phyloP scores from a whole-genome alignment of 2,113 vertebrate genomes.

The Sus scrofa region T2T-Sscrofa CM000827.6:62496001-62496500 shows the following conservation, averaged over 20 bases:
- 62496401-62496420: not conserved
- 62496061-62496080: conserved; percentile 2
- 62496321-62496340: not conserved
- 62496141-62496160: not conserved
- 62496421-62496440: not conserved
- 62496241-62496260: not conserved
- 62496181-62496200: not conserved
- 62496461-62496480: not conserved
- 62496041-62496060: not conserved
- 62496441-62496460: not conserved
- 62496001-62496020: not conserved
- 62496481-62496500: not conserved
- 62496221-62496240: not conserved
- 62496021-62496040: not conserved
- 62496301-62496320: not conserved
- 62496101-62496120: not conserved
- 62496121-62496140: not conserved
- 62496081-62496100: not conserved
- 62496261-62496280: not conserved
- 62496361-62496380: not conserved
- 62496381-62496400: not conserved
- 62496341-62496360: not conserved
- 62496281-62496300: not conserved
- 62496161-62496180: not conserved
- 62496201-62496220: not conserved